phyloP scores from a whole-genome alignment of 2,888 invertebrate species.

The Epirrhoe tristata region DNA sequence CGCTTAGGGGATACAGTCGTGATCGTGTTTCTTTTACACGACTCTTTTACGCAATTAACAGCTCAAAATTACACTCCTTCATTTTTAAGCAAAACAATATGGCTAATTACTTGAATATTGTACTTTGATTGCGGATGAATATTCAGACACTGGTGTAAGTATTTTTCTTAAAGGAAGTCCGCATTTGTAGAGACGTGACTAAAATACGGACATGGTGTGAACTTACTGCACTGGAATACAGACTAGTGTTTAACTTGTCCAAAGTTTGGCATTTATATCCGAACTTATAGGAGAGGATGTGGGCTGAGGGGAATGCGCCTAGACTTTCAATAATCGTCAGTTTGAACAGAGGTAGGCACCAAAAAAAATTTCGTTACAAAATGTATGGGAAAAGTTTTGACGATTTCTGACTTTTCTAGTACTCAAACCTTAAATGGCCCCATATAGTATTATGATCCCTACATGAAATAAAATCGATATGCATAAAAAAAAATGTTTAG shows the following conservation, averaged over 20 bases:
- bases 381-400: no score
- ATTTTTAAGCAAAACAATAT: neutral
- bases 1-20: no score
- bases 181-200: constrained; percentile 51
- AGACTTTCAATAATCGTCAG: neutral
- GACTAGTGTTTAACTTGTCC: constrained; percentile 6
- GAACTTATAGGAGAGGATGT: neutral
- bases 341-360: no score
- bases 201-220: constrained; percentile 35
- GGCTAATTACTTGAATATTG: neutral
- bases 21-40: no score
- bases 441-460: no score
- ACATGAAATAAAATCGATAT: no score
- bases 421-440: no score
- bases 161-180: constrained; percentile 47
- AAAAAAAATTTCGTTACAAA: no score
- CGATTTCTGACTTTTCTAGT: no score
- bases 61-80: no score
- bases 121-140: constrained; percentile 28
- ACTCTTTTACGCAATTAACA: no score
- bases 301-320: neutral
- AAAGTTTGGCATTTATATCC: constrained; percentile 18
- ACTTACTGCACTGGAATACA: constrained; percentile 13
- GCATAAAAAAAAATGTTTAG: no score
- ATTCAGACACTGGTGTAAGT: constrained; percentile 41